These are phyloP conservation scores for Cassiopea xamachana DNA, from an alignment of 30 jellyfish, hydroid and myxozoan genomes.

Conservation along the genomic window DNA sequence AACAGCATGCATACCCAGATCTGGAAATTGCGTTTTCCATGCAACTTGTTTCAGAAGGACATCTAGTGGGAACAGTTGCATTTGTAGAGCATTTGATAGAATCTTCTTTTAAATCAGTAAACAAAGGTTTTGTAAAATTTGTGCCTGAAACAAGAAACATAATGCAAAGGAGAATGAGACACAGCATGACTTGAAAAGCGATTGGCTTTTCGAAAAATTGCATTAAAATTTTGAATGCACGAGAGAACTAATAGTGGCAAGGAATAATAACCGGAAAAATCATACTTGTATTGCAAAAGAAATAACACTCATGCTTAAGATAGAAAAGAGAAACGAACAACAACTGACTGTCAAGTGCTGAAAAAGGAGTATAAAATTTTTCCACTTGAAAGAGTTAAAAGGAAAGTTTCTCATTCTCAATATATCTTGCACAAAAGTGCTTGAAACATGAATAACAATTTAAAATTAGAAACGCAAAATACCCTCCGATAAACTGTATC, in stretches of 20 bases:
- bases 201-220: background rate
- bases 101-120: conserved; percentile 36
- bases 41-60: conserved; percentile 84
- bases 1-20: conserved; percentile 88
- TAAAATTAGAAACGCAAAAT: background rate
- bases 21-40: conserved; percentile 77
- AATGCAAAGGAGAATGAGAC: background rate
- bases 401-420: too few species aligned
- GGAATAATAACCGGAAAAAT: too few species aligned
- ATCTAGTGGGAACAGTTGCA: conserved; percentile 81
- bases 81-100: conserved; percentile 48
- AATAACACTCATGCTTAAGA: too few species aligned
- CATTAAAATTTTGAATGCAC: background rate
- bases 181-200: too few species aligned
- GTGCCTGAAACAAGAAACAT: conserved; percentile 44
- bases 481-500: conserved; percentile 61
- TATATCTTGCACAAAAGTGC: too few species aligned
- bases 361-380: too few species aligned
- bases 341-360: too few species aligned
- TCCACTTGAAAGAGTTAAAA: too few species aligned
- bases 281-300: too few species aligned
- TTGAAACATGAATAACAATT: background rate
- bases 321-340: too few species aligned
- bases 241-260: background rate
- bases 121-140: conserved; percentile 50